Evolutionary conservation across 2,113 vertebrate genomes (phyloP), one percentile per base, ranked within the genome.

Genomic region (Oncorhynchus gorbuscha): DNA sequence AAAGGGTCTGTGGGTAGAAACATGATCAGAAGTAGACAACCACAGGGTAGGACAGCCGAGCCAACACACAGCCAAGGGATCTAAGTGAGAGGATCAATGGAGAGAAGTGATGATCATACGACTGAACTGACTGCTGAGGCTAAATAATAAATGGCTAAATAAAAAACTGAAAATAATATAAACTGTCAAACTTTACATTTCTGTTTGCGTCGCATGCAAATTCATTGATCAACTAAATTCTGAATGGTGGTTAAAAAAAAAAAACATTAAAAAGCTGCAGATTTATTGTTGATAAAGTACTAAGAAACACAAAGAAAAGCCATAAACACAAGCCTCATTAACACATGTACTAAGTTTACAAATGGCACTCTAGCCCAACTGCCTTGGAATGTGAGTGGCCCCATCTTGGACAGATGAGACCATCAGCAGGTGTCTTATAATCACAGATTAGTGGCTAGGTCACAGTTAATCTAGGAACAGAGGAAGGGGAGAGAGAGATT

Each of bases 1-100:
- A 98, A 58, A 98, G 94, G 0, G 96, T 98, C 96, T 97, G 75
- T n/a, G n/a, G 14, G 59, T 26, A 22, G 67, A 4, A 48, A 28
- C n/a, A 18, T 69, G 45, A 59, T 39, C 8, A 72, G 18, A 61
- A 26, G 30, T 9, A 75, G 45, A 18, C 4, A 48, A 20, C 39
- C 39, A 12, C 39, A 11, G 39, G 39, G 9, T 45, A 14, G 28
- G 5, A 78, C n/a, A 73, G 22, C 20, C 14, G 0, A 68, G n/a
- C 14, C 16, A 30, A 35, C 30, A 3, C 49, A 22, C 3, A 22
- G 11, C n/a, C 32, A 45, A n/a, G 18, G 26, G 7, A n/a, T 64
- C 39, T 45, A 8, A 8, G 16, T n/a, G 14, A 3, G 7, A 61
- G 14, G n/a, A 8, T n/a, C 16, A 14, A 4, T n/a, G 4, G 20